A percentile compares a stretch with the other conserved stretches of the same genome.
phyloP scores from a whole-genome alignment of 1,140 invertebrate species.

The Drosophila subpulchrella region DNA sequence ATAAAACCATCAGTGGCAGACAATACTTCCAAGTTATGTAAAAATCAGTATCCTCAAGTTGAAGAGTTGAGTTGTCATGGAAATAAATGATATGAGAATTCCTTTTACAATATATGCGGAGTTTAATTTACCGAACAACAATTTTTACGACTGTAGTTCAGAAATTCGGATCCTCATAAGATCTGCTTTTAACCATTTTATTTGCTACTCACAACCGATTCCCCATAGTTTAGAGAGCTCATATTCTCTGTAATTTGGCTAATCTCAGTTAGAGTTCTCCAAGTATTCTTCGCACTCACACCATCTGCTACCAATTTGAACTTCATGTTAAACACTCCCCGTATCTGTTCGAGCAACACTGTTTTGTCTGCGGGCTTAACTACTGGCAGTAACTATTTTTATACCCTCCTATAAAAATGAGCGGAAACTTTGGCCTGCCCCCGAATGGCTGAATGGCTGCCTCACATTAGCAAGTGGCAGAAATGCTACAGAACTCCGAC shows the following conservation, averaged over 20 bases:
- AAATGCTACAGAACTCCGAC: constrained; percentile 45
- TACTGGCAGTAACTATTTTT: constrained; percentile 49
- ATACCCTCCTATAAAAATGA: constrained; percentile 35
- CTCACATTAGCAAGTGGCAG: constrained; percentile 54
- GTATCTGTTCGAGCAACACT: constrained; percentile 14
- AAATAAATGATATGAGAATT: neutral
- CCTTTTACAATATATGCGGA: neutral
- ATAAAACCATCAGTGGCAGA: constrained; percentile 6
- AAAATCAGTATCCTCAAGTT: constrained; percentile 25
- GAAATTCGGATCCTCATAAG: too few relatives aligned
- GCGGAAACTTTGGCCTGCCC: constrained; percentile 38
- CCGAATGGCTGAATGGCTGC: constrained; percentile 27
- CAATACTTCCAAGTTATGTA: neutral
- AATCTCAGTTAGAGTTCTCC: neutral
- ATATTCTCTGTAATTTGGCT: neutral
- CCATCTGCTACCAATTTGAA: neutral
- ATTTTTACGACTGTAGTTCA: too few relatives aligned
- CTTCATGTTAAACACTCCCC: constrained; percentile 6
- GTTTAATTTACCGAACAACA: too few relatives aligned
- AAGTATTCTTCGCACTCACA: neutral
- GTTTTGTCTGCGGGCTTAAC: constrained; percentile 23
- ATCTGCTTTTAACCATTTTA: too few relatives aligned
- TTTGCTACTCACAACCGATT: neutral
- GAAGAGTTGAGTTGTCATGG: constrained; percentile 15
- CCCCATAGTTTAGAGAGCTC: neutral